Conservation (phyloP, 2,888 invertebrate genomes). For the Mythimna lalbum region DNA sequence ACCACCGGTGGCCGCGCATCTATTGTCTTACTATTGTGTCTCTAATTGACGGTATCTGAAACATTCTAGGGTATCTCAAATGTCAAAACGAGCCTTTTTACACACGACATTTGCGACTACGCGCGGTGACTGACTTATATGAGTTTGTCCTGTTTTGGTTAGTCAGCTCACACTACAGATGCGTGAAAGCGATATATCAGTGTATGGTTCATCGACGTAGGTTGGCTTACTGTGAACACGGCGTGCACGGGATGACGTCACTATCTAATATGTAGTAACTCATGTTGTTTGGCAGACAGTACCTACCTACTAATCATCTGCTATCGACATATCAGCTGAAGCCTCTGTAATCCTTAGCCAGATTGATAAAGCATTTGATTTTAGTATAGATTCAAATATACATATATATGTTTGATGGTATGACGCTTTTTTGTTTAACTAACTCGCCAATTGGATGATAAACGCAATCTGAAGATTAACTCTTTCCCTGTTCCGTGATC, state of each 20-base stretch:
- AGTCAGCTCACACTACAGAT: conserved; percentile 7
- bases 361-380: conserved; percentile 46
- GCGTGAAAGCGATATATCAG: conserved; percentile 30
- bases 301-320: conserved; percentile 36
- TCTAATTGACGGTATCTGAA: too few relatives aligned
- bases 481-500: not conserved
- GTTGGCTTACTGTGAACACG: conserved; percentile 45
- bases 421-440: conserved; percentile 23
- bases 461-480: conserved; percentile 19
- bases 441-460: conserved; percentile 31
- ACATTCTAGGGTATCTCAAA: too few relatives aligned
- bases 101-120: not conserved
- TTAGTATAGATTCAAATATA: conserved; percentile 31
- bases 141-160: not conserved
- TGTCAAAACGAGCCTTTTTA: too few relatives aligned
- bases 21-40: too few relatives aligned
- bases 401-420: not conserved
- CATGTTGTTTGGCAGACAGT: conserved; percentile 45
- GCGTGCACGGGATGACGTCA: conserved; percentile 53
- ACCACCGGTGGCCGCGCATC: too few relatives aligned
- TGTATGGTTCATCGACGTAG: conserved; percentile 10
- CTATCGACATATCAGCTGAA: conserved; percentile 31
- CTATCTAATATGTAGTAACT: conserved; percentile 58
- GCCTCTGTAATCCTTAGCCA: conserved; percentile 27
- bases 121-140: not conserved